Evolutionary conservation across 1,140 invertebrate genomes (phyloP).

Genomic region (Micrasema longulum): DNA sequence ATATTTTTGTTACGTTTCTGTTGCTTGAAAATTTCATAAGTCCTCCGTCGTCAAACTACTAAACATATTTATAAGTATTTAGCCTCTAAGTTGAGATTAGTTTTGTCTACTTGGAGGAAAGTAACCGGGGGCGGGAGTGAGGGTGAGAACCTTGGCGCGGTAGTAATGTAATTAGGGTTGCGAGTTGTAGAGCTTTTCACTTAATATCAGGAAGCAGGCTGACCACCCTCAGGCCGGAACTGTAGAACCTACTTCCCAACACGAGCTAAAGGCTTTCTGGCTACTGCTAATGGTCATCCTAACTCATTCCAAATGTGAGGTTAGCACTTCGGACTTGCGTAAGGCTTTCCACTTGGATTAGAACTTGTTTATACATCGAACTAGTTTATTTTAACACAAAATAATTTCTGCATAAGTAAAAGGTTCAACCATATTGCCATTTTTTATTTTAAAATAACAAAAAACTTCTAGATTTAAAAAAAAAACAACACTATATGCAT

Average conservation of each 20-base stretch:
- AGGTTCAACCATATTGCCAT: no score
- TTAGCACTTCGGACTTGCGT: conserved; percentile 15
- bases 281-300: conserved; percentile 12
- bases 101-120: no score
- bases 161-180: conserved; percentile 38
- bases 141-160: conserved; percentile 1
- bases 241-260: conserved; percentile 5
- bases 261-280: conserved; percentile 12
- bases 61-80: no score
- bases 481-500: no score
- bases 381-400: no score
- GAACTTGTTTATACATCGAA: neutral
- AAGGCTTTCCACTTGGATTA: conserved; percentile 10
- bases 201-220: conserved; percentile 42
- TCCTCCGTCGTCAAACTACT: no score
- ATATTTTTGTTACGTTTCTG: neutral
- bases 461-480: no score
- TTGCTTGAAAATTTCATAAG: no score
- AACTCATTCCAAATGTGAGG: conserved; percentile 18
- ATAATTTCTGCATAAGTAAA: no score
- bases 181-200: conserved; percentile 44
- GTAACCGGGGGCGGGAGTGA: no score
- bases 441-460: no score
- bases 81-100: no score
- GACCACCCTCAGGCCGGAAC: conserved; percentile 20